Evolutionary conservation across 2,797 vertebrate genomes (phyloP), one percentile per base, ranked within the genome.

Genomic region (Epinephelus malabaricus): DNA sequence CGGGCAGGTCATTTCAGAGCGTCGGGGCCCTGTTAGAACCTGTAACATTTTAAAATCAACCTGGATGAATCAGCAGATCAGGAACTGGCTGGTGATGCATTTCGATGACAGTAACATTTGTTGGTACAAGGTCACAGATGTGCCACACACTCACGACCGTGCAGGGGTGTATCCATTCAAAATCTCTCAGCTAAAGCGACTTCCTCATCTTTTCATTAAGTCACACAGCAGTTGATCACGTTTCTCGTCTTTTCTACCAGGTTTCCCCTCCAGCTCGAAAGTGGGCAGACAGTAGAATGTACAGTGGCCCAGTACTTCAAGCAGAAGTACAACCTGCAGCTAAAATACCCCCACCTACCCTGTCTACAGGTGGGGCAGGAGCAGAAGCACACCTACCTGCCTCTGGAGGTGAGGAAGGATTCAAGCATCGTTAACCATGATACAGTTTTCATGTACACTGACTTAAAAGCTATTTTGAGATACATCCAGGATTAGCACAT

Each of bases 291-390:
- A 3, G 98, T 99, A 90, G 98, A 99, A 93, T 99, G 98, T 91
- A 99, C 98, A 9, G 98, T 99, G 87, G 98, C 98, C 53, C 98
- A 99, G 90, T 99, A 99, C 95, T 99, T 99, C 91, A 99, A 99
- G 93, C 98, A 99, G 94, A 99, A 99, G 94, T 99, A 99, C 92
- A 99, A 97, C 94, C 95, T 99, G 93, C 98, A 99, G 94, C 96
- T 99, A 76, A 99, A 99, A 82, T 99, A 99, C 91, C 98, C 98
- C 64, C 98, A 99, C 94, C 95, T 99, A 50, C 98, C 98, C 62
- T 99, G 98, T 88, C 96, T 99, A 38, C 98, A 99, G 93, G 98
- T 99, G 85, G 98, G 98, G 67, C 98, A 99, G 91, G 98, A 99
- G 89, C 98, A 99, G 93, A 99, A 99, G 89, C 98, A 99, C 95